These are phyloP conservation scores for Phalera bucephala DNA, from an alignment of 2,888 invertebrate species.

Conservation along the genomic window DNA sequence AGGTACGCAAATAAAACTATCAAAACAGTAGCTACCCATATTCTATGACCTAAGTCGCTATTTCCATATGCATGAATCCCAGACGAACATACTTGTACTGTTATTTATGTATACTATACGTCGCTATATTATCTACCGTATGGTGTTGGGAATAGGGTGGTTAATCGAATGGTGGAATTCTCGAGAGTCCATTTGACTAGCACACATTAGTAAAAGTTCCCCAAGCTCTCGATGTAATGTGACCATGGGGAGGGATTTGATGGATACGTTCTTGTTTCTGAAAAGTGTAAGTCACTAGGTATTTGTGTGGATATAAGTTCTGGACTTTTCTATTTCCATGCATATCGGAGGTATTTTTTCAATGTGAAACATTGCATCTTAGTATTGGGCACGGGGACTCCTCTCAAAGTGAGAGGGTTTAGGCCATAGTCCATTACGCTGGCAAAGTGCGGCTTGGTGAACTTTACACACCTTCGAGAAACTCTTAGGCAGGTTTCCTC, in stretches of 20 bases:
- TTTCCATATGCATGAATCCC: conserved; percentile 79
- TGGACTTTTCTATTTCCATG: too few relatives aligned
- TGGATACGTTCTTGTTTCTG: conserved; percentile 13
- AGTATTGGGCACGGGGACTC: too few relatives aligned
- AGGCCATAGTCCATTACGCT: too few relatives aligned
- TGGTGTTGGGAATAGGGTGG: conserved; percentile 44
- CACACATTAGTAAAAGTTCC: conserved; percentile 80
- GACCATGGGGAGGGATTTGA: conserved; percentile 38
- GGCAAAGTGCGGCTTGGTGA: too few relatives aligned
- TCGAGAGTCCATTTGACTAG: conserved; percentile 81
- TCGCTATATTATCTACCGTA: conserved; percentile 53
- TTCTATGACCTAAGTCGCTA: conserved; percentile 71
- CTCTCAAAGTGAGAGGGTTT: too few relatives aligned
- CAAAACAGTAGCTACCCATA: conserved; percentile 39
- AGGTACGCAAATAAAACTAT: conserved; percentile 45
- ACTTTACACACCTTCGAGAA: too few relatives aligned
- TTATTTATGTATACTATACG: conserved; percentile 45
- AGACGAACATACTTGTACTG: conserved; percentile 49
- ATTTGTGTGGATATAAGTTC: too few relatives aligned
- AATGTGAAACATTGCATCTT: too few relatives aligned
- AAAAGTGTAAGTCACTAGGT: too few relatives aligned
- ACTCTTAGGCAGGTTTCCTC: too few relatives aligned
- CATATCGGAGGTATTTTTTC: too few relatives aligned
- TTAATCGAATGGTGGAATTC: conserved; percentile 55
- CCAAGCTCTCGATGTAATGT: conserved; percentile 56